phyloP scores from a whole-genome alignment of 1,140 invertebrate genomes.

The Drosophila nasuta region DNA sequence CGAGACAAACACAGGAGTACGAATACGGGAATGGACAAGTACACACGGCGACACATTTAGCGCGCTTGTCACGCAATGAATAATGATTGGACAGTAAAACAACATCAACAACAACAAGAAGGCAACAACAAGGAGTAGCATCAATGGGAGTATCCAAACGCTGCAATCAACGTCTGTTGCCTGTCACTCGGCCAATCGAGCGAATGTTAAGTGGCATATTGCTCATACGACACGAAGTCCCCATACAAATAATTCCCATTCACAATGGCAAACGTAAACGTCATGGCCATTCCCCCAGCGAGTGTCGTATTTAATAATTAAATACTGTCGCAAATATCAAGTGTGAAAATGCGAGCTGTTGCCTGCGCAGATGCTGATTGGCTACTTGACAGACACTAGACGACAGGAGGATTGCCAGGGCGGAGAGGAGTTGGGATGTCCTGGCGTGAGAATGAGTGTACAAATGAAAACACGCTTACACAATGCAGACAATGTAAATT shows the following conservation, averaged over 20 bases:
- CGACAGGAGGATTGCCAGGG: slow-evolving; percentile 5
- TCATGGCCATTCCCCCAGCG: slow-evolving; percentile 10
- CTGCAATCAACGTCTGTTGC: slow-evolving; percentile 63
- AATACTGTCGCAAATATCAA: slow-evolving; percentile 69
- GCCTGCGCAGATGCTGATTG: slow-evolving; percentile 24
- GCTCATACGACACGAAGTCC: slow-evolving; percentile 73
- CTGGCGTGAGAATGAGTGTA: neutral
- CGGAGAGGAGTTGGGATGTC: neutral
- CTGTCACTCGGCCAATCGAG: slow-evolving; percentile 75
- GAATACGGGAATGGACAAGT: neutral
- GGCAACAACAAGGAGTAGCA: slow-evolving; percentile 18
- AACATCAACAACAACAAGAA: slow-evolving; percentile 35
- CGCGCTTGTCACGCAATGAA: slow-evolving; percentile 81
- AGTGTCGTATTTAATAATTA: slow-evolving; percentile 73
- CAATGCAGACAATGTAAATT: neutral
- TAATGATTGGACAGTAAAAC: slow-evolving; percentile 74
- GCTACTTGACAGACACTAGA: slow-evolving; percentile 19
- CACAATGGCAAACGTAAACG: neutral
- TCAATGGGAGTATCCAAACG: slow-evolving; percentile 20
- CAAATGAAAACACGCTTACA: slow-evolving; percentile 7
- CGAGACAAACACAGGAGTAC: slow-evolving; percentile 15
- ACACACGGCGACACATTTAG: slow-evolving; percentile 66
- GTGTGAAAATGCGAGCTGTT: slow-evolving; percentile 22
- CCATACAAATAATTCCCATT: slow-evolving; percentile 24
- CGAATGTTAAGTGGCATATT: slow-evolving; percentile 79